Evolutionary conservation across 35 echinoderm and acorn worm genomes (phyloP).

Genomic region (Strongylocentrotus purpuratus): DNA sequence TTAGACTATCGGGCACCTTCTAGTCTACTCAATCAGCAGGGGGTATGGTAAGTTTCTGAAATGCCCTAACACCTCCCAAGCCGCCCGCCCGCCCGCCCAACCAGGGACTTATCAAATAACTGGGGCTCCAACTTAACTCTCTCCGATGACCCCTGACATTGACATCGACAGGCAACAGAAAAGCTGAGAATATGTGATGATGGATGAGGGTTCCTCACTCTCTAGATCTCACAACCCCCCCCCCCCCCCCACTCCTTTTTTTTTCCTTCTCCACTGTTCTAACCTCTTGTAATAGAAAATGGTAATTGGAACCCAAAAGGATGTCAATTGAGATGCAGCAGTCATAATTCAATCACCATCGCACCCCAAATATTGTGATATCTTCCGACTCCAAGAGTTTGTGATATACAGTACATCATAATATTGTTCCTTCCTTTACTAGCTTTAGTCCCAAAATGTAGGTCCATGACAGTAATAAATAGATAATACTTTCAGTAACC

Average conservation of each 20-base stretch:
- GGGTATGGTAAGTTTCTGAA: neutral
- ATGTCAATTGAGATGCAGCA: neutral
- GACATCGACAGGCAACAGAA: neutral
- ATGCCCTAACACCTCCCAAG: constrained; percentile 15
- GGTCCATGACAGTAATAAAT: too few relatives aligned
- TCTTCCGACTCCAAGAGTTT: neutral
- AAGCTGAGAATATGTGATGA: constrained; percentile 11
- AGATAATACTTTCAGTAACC: too few relatives aligned
- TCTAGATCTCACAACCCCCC: neutral
- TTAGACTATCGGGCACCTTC: neutral
- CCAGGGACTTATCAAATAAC: constrained; percentile 16
- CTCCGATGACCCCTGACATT: neutral
- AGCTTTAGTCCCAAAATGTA: too few relatives aligned
- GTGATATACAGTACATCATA: neutral
- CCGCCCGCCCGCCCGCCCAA: neutral
- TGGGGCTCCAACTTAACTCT: neutral
- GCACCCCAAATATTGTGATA: neutral
- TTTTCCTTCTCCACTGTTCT: neutral
- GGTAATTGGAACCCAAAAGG: neutral
- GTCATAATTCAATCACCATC: neutral
- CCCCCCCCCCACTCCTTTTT: neutral
- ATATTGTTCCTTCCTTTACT: neutral
- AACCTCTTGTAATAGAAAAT: neutral
- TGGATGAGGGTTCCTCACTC: neutral
- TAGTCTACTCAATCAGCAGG: constrained; percentile 1